Percentiles rank a stretch among this genome's conserved stretches.
These are phyloP conservation scores for Dufourea novaeangliae DNA, from an alignment of 1,140 invertebrate genomes.

Conservation along the genomic window DNA sequence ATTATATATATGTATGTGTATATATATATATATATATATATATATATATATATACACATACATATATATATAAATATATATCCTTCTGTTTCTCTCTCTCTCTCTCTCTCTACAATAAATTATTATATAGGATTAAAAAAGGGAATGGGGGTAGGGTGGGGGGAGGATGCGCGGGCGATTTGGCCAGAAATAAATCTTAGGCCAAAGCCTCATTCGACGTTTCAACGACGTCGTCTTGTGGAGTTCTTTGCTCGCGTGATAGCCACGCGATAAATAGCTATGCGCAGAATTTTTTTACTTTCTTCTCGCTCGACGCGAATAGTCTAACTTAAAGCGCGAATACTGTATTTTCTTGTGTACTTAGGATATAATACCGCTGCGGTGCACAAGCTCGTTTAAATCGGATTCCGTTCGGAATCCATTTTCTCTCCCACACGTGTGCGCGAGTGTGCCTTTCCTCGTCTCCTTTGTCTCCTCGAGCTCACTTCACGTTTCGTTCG, in stretches of 20 bases:
- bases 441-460: too few species aligned
- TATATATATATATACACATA: too few species aligned
- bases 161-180: slow-evolving; percentile 20
- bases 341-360: slow-evolving; percentile 52
- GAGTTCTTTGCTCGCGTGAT: slow-evolving; percentile 22
- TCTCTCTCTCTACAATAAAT: slow-evolving; percentile 73
- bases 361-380: slow-evolving; percentile 42
- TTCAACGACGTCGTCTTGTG: slow-evolving; percentile 16
- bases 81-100: slow-evolving; percentile 34
- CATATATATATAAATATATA: slow-evolving; percentile 60
- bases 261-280: neutral
- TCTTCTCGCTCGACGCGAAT: slow-evolving; percentile 32
- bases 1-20: too few species aligned
- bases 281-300: slow-evolving; percentile 15
- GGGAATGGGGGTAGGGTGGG: neutral
- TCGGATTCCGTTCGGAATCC: slow-evolving; percentile 41
- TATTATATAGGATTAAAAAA: slow-evolving; percentile 68
- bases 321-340: slow-evolving; percentile 53
- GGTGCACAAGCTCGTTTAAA: slow-evolving; percentile 54
- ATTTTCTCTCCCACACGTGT: neutral
- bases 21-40: too few species aligned
- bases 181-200: slow-evolving; percentile 28
- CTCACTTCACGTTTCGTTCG: too few species aligned
- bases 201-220: neutral
- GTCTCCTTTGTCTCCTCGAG: too few species aligned